Evolutionary conservation across 1,140 invertebrate species (phyloP).

Genomic region (Anastatus disparis): DNA sequence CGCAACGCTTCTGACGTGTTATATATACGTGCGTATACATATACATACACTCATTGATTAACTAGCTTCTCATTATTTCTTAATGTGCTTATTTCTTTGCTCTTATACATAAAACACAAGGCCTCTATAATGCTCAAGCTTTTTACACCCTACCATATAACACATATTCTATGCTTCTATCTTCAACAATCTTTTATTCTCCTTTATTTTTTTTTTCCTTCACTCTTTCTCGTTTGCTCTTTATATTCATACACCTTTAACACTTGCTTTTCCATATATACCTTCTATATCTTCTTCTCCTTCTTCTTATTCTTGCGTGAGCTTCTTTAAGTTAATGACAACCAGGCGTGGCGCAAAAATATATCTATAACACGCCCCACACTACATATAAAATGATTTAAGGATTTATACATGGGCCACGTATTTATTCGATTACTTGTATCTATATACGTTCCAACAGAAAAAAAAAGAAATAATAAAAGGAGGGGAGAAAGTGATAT

Average conservation of each 20-base stretch:
- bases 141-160: too few species aligned
- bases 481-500: slow-evolving; percentile 20
- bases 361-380: background rate
- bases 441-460: too few species aligned
- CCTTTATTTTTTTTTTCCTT: background rate
- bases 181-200: background rate
- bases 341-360: slow-evolving; percentile 9
- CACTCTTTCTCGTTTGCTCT: background rate
- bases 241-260: background rate
- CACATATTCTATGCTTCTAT: too few species aligned
- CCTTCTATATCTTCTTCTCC: too few species aligned
- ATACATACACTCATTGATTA: slow-evolving; percentile 27
- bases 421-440: background rate
- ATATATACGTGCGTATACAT: too few species aligned
- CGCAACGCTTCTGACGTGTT: background rate
- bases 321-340: slow-evolving; percentile 5
- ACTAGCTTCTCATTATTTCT: slow-evolving; percentile 30
- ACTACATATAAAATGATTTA: slow-evolving; percentile 20
- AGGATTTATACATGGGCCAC: background rate
- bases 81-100: slow-evolving; percentile 23
- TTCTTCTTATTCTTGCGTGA: background rate
- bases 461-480: too few species aligned
- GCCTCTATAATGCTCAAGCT: too few species aligned
- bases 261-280: background rate
- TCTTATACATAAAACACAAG: background rate